A percentile compares a stretch with the other conserved stretches of the same genome.
Conservation (phyloP, 1,140 invertebrate species). For the Lucilia cuprina region DNA sequence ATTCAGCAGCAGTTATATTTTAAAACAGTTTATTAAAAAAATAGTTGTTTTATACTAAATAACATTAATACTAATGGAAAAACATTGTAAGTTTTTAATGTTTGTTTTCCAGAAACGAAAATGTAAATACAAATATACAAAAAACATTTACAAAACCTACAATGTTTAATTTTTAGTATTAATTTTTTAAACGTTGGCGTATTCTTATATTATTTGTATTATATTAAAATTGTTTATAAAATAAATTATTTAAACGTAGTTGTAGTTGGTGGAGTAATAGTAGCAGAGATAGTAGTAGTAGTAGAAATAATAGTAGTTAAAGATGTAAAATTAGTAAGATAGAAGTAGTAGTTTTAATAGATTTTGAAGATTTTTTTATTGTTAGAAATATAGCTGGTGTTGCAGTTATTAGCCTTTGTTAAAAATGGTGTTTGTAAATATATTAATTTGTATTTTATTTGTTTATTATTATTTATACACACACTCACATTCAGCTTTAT, state of each 20-base stretch:
- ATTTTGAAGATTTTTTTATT: not conserved
- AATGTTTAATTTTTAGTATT: not conserved
- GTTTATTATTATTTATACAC: not conserved
- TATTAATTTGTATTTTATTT: not conserved
- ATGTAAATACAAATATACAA: not conserved
- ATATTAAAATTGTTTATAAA: not conserved
- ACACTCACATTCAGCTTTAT: conserved; percentile 37
- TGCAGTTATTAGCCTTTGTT: not conserved
- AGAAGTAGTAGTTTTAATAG: conserved; percentile 22
- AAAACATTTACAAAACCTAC: not conserved
- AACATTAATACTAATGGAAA: too few species aligned
- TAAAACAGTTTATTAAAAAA: too few species aligned
- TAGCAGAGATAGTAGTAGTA: not conserved
- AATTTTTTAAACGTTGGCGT: not conserved
- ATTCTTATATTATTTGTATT: conserved; percentile 11
- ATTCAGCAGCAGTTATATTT: too few species aligned
- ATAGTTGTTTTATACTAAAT: too few species aligned
- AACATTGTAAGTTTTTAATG: not conserved
- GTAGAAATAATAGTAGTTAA: conserved; percentile 15
- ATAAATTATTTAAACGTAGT: too few species aligned
- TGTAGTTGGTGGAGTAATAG: not conserved
- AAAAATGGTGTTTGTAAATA: not conserved
- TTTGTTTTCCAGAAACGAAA: not conserved
- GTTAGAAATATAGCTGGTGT: not conserved
- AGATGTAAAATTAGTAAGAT: conserved; percentile 36